Conservation (phyloP, 2,888 invertebrate species). For the Phyto melanocephala region DNA sequence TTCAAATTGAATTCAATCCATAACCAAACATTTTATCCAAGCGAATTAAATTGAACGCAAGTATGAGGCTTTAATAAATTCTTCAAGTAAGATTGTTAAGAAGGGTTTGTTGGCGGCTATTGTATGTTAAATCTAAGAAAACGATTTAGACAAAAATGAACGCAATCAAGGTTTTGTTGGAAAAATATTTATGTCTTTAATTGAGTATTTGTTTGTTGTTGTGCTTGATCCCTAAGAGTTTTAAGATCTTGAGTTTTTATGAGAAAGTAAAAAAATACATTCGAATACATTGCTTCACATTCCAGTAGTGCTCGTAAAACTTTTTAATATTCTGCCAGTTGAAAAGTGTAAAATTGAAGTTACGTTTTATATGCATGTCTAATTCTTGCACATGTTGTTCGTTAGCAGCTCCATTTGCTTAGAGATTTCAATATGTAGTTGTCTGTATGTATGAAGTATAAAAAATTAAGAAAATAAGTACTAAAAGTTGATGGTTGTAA, state of each 20-base stretch:
- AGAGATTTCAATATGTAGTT: constrained; percentile 18
- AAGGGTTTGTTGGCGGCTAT: neutral
- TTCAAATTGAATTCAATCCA: constrained; percentile 20
- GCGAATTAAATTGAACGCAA: too few relatives aligned
- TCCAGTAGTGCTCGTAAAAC: neutral
- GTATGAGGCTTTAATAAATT: constrained; percentile 2
- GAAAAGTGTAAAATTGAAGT: constrained; percentile 10
- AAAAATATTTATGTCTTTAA: neutral
- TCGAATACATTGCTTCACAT: too few relatives aligned
- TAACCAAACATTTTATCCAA: too few relatives aligned
- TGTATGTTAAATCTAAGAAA: constrained; percentile 24
- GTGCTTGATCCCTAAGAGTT: too few relatives aligned
- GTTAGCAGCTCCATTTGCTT: constrained; percentile 1
- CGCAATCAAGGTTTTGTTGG: neutral
- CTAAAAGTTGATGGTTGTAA: neutral
- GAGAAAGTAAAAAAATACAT: too few relatives aligned
- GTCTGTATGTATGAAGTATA: neutral
- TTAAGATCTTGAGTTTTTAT: too few relatives aligned
- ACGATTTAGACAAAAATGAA: neutral
- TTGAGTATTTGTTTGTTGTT: too few relatives aligned
- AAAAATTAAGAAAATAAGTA: neutral
- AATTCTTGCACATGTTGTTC: constrained; percentile 30
- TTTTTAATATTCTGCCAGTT: constrained; percentile 23
- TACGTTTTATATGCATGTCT: constrained; percentile 33
- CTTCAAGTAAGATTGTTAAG: constrained; percentile 26